Base-by-base conservation (phyloP, 2,888 invertebrate genomes). In the Pecten maximus region DNA sequence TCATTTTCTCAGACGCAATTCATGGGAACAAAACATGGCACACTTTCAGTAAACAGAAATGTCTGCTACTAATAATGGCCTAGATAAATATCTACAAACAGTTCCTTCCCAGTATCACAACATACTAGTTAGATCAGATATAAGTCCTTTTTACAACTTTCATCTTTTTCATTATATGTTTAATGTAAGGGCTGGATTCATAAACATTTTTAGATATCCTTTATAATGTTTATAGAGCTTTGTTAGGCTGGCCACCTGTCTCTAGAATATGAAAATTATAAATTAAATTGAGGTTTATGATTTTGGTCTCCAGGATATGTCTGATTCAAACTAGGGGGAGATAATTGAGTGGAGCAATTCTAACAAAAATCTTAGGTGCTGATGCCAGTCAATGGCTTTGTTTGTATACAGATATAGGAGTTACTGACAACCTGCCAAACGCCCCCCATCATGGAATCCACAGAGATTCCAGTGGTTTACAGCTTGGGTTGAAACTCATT, bases 11-110 rank as follows among this genome's bases (percentile, higher is more conserved):
- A 4, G 74, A 35, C 28, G 74, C 74, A 74, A 28, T 74, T 28
- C 74, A 74, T 74, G 35, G 74, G 74, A 74, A 35, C 23, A 28
- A 74, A 74, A 74, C 74, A 74, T 74, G 74, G 35, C 74, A 28
- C 74, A 74, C 74, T 74, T 74, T 74, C 15, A 0, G 74, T 28
- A 54, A 54, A 54, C 35, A 74, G 74, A 74, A 6, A 8, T 3
- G 74, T 35, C 74, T 74, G 35, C 15, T 15, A 35, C 35, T 74
- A 74, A 35, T 74, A 74, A 74, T 35, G 74, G 74, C 35, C 74
- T 12, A 35, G 74, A 74, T 44, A 44, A 44, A 44, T 35, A 28
- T 35, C 28, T 6, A 35, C 3, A 28, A 74, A 74, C 28, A 74
- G 28, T 35, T 19, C 74, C 74, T 28, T 10, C 15, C 28, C 28